phyloP scores from a whole-genome alignment of 2,113 vertebrate species.

The Ctenodactylus gundi region DNA sequence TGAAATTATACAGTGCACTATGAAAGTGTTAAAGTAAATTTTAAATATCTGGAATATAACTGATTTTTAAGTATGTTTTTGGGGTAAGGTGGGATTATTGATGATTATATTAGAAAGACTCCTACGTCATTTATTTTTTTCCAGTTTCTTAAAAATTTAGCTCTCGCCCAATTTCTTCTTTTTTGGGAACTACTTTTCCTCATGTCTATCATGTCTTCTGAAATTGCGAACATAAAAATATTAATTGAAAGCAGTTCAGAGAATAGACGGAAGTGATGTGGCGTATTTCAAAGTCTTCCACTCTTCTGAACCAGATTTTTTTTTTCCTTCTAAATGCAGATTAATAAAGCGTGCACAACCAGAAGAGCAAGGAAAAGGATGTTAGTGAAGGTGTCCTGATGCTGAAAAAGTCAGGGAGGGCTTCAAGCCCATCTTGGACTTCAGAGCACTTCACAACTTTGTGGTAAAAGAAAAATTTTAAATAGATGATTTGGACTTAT shows the following conservation, averaged over 20 bases:
- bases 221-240: slow-evolving; percentile 54
- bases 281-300: slow-evolving; percentile 72
- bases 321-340: slow-evolving; percentile 84
- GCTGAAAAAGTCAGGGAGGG: slow-evolving; percentile 82
- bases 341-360: slow-evolving; percentile 81
- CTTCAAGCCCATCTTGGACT: slow-evolving; percentile 84
- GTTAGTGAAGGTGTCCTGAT: slow-evolving; percentile 83
- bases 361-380: slow-evolving; percentile 81
- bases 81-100: background rate
- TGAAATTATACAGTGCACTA: background rate
- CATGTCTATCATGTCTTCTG: slow-evolving; percentile 60
- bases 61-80: background rate
- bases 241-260: slow-evolving; percentile 66
- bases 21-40: background rate
- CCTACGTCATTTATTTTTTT: background rate
- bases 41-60: background rate
- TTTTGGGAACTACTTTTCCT: background rate
- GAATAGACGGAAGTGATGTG: slow-evolving; percentile 66
- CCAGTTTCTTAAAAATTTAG: background rate
- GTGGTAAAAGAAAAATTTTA: slow-evolving; percentile 82
- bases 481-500: slow-evolving; percentile 81
- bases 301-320: slow-evolving; percentile 80
- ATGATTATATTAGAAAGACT: background rate
- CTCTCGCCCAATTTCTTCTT: background rate
- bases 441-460: slow-evolving; percentile 82